phyloP scores from a whole-genome alignment of 1,140 invertebrate species.

The Brachionus paranguensis region DNA sequence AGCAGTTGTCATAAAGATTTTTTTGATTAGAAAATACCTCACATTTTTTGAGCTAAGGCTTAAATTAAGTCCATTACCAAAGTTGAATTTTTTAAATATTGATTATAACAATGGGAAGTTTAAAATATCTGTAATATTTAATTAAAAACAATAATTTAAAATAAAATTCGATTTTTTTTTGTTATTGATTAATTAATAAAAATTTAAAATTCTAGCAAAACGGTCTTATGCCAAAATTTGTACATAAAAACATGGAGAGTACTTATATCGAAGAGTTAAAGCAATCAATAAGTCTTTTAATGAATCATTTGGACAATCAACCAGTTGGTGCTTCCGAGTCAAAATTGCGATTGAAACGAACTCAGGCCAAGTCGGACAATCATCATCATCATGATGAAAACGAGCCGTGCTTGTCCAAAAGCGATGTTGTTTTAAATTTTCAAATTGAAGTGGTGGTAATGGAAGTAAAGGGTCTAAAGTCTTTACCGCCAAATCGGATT shows the following conservation, averaged over 20 bases:
- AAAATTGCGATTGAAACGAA: slow-evolving; percentile 63
- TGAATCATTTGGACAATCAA: slow-evolving; percentile 95
- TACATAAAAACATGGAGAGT: slow-evolving; percentile 99
- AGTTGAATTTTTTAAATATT: too few species aligned
- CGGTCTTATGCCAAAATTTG: slow-evolving; percentile 96
- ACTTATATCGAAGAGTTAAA: slow-evolving; percentile 97
- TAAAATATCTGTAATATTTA: too few species aligned
- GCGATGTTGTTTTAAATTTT: slow-evolving; percentile 92
- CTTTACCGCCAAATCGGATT: slow-evolving; percentile 87
- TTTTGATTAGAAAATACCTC: too few species aligned
- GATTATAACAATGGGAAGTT: too few species aligned
- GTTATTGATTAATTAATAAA: background rate
- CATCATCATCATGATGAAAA: slow-evolving; percentile 41
- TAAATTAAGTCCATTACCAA: too few species aligned
- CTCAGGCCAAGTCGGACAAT: slow-evolving; percentile 11
- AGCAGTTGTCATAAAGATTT: too few species aligned
- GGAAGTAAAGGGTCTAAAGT: slow-evolving; percentile 96
- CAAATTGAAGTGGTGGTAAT: slow-evolving; percentile 93
- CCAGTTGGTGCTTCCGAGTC: slow-evolving; percentile 88
- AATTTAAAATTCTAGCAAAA: slow-evolving; percentile 62
- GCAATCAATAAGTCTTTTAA: slow-evolving; percentile 91
- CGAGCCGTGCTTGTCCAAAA: slow-evolving; percentile 68
- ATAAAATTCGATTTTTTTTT: background rate
- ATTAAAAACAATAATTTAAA: too few species aligned
- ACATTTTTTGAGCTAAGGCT: too few species aligned